phyloP scores from a whole-genome alignment of 2,888 invertebrate species.

The Uloborus plumipes region DNA sequence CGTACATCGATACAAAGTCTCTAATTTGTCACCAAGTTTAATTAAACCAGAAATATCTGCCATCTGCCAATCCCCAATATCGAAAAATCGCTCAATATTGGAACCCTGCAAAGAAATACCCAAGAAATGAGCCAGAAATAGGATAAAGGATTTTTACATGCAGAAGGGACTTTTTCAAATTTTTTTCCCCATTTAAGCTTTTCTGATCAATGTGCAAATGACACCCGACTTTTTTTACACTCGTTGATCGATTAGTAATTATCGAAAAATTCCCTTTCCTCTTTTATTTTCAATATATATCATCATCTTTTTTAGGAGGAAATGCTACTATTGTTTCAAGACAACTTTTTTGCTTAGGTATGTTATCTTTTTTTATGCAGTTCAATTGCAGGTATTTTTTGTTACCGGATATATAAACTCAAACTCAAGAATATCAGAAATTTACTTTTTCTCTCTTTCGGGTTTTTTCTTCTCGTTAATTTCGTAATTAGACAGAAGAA shows the following conservation, averaged over 20 bases:
- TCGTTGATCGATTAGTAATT: conserved; percentile 58
- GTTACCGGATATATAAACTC: too few relatives aligned
- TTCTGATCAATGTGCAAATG: conserved; percentile 62
- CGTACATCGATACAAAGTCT: conserved; percentile 32
- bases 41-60: conserved; percentile 59
- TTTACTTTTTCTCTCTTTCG: neutral
- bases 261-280: conserved; percentile 50
- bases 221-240: conserved; percentile 43
- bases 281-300: conserved; percentile 54
- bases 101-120: conserved; percentile 27
- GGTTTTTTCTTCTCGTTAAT: neutral
- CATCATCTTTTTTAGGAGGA: conserved; percentile 24
- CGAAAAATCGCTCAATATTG: conserved; percentile 61
- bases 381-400: too few relatives aligned
- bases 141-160: conserved; percentile 13
- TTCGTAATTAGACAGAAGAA: neutral
- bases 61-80: conserved; percentile 60
- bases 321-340: conserved; percentile 48
- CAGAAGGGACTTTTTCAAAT: conserved; percentile 12
- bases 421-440: too few relatives aligned
- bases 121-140: conserved; percentile 41
- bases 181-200: conserved; percentile 17
- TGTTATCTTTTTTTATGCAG: neutral
- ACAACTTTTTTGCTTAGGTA: conserved; percentile 10
- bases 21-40: conserved; percentile 64